phyloP scores from a whole-genome alignment of 2,797 vertebrate genomes.

The Alcedo quadribrachys region DNA sequence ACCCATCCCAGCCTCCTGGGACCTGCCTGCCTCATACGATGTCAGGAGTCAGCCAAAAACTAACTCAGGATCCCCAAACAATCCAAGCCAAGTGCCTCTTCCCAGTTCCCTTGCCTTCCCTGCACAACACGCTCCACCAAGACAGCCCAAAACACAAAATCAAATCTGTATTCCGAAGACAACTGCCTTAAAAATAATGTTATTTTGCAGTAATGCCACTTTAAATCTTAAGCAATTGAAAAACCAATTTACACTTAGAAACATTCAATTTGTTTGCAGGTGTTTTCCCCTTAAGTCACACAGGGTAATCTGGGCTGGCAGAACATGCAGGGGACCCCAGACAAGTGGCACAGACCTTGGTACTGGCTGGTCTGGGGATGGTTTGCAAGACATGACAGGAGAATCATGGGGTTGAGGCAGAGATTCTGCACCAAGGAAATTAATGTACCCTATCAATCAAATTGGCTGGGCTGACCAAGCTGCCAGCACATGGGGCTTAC shows the following conservation, averaged over 20 bases:
- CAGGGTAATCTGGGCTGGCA: slow-evolving; percentile 4
- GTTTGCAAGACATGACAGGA: background rate
- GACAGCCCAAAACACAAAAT: background rate
- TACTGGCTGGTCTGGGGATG: accelerated
- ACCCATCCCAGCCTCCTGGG: background rate
- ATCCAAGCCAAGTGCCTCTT: background rate
- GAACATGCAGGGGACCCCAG: background rate
- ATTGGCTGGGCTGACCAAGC: background rate
- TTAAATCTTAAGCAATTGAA: slow-evolving; percentile 63
- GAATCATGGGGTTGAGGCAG: background rate
- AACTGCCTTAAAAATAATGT: slow-evolving; percentile 13
- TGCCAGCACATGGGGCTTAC: background rate
- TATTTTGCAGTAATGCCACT: slow-evolving; percentile 53
- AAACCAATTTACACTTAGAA: slow-evolving; percentile 70
- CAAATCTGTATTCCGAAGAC: slow-evolving; percentile 14
- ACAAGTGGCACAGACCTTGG: background rate
- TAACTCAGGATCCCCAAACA: background rate
- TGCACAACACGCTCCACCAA: background rate
- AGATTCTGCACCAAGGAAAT: background rate
- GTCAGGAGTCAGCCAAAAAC: background rate
- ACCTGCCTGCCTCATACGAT: background rate
- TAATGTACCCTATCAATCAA: background rate
- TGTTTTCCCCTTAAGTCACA: slow-evolving; percentile 35
- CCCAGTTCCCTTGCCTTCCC: background rate
- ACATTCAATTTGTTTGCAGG: slow-evolving; percentile 65